These are phyloP conservation scores for Danaus melanippus DNA, from an alignment of 1,140 invertebrate species.

Conservation along the genomic window DNA sequence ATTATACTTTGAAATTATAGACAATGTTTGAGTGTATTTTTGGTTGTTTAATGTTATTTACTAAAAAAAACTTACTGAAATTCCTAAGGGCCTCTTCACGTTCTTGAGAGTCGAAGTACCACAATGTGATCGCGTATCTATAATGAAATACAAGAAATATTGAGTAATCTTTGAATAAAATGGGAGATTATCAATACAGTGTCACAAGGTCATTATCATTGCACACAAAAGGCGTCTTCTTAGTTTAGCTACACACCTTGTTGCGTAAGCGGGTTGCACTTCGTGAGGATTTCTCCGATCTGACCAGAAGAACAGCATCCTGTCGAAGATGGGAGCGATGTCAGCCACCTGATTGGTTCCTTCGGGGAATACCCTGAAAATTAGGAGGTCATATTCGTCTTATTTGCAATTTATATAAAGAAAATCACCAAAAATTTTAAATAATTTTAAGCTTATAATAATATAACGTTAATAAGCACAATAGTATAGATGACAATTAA, in stretches of 20 bases:
- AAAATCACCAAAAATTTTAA: no score
- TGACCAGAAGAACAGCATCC: slow-evolving; percentile 98
- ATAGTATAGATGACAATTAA: no score
- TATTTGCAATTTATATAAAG: no score
- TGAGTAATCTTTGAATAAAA: slow-evolving; percentile 8
- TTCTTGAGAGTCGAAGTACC: slow-evolving; percentile 95
- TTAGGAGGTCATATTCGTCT: neutral
- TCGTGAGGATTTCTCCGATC: slow-evolving; percentile 97
- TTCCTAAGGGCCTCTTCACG: slow-evolving; percentile 81
- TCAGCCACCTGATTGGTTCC: slow-evolving; percentile 87
- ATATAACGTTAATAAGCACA: no score
- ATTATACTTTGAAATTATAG: no score
- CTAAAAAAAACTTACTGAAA: slow-evolving; percentile 68
- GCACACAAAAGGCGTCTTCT: neutral
- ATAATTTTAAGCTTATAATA: no score
- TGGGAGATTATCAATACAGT: neutral
- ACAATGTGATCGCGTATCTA: slow-evolving; percentile 94
- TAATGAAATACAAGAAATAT: slow-evolving; percentile 16
- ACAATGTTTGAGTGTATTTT: no score
- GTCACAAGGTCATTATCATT: neutral
- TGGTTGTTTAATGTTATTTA: no score
- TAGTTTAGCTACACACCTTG: slow-evolving; percentile 65
- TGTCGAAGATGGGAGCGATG: slow-evolving; percentile 94
- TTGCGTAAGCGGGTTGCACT: slow-evolving; percentile 91
- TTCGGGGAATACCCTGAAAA: slow-evolving; percentile 89